Percentiles rank a stretch among this genome's conserved stretches.
phyloP scores from a whole-genome alignment of 2,113 vertebrate genomes.

The Passer montanus region DNA sequence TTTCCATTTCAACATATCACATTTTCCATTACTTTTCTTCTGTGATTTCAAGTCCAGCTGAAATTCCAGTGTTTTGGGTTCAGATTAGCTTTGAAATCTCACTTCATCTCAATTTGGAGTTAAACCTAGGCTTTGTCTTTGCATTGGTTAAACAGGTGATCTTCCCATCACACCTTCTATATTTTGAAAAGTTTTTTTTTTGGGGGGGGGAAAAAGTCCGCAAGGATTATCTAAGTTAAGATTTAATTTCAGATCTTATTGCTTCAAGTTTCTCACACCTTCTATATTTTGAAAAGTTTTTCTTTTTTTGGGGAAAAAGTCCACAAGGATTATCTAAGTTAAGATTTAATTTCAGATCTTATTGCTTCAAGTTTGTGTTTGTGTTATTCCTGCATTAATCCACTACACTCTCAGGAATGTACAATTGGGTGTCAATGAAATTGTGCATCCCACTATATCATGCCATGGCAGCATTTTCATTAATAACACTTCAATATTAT shows the following conservation, averaged over 20 bases:
- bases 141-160: not conserved
- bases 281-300: not conserved
- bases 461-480: not conserved
- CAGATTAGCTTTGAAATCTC: not conserved
- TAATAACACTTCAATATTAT: not conserved
- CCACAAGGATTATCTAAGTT: not conserved
- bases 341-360: not conserved
- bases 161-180: not conserved
- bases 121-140: not conserved
- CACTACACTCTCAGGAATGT: not conserved
- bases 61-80: not conserved
- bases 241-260: not conserved
- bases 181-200: not conserved
- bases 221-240: not conserved
- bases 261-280: not conserved
- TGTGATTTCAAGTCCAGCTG: not conserved
- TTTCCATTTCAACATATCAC: not conserved
- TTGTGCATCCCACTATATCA: not conserved
- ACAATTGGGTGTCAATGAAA: not conserved
- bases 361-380: not conserved
- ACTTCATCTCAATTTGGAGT: not conserved
- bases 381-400: not conserved
- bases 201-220: accelerated
- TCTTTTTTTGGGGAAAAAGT: not conserved
- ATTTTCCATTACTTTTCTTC: not conserved